Base-by-base conservation (phyloP, 2,888 invertebrate species). In the Lumbricus terrestris region DNA sequence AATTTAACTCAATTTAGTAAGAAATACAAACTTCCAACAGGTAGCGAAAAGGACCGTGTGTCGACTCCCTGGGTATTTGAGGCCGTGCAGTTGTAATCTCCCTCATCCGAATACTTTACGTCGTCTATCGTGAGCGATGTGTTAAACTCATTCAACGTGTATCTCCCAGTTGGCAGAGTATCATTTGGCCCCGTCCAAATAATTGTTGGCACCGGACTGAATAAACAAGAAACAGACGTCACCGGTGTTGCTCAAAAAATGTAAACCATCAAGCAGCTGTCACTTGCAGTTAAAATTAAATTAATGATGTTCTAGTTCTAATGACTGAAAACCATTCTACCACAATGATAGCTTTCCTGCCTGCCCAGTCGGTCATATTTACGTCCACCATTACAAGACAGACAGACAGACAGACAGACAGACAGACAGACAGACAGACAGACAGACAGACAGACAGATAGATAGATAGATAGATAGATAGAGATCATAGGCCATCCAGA, bases 31-130 rank as follows among this genome's bases (percentile, higher is more conserved):
- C 89, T 35, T 69, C 29, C 54, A 29, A 89, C 69, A 23, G 0
- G 16, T 18, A 89, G n/a, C n/a, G n/a, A n/a, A n/a, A n/a, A n/a
- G n/a, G n/a, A n/a, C n/a, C n/a, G n/a, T n/a, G n/a, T n/a, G n/a
- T n/a, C n/a, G n/a, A n/a, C n/a, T 90, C 90, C 90, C 18, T 33
- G 23, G 33, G 29, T 38, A 37, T 90, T 90, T 29, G 42, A 37
- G 18, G 83, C 90, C 11, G 13, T 83, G 47, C 90, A 90, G n/a
- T 1, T 83, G 40, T 90, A 90, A 37, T 85, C 33, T 85, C 90
- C 90, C 33, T 82, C 83, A 90, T 90, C 90, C 11, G 83, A 38
- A 0, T 6, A 0, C 18, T 0, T 34, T 15, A 40, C 11, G 40
- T 85, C 2, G 0, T 83, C 11, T 5, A 90, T 90, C 8, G 82